phyloP scores from a whole-genome alignment of 2,797 vertebrate species.

The Cygnus olor region DNA sequence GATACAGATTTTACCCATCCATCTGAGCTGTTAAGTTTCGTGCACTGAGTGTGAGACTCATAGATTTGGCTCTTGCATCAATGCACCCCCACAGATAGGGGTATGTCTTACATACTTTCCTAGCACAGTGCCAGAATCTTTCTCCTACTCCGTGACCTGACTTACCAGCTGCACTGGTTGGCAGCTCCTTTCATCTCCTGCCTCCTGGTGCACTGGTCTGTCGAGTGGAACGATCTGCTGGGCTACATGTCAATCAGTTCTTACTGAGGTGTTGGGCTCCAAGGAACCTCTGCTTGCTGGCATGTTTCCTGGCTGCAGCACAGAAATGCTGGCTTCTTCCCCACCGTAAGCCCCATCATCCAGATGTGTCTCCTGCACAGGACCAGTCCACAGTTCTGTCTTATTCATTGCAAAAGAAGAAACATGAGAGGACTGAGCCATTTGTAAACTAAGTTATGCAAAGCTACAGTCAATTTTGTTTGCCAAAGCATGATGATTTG shows the following conservation, averaged over 20 bases:
- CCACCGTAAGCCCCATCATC: background rate
- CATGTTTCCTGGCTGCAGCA: background rate
- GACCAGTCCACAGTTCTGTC: background rate
- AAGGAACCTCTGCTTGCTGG: background rate
- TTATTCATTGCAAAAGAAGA: background rate
- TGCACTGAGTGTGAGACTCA: slow-evolving; percentile 66
- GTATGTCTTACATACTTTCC: slow-evolving; percentile 56
- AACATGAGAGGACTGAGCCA: background rate
- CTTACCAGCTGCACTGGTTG: slow-evolving; percentile 2
- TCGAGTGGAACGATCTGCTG: background rate
- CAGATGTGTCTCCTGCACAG: background rate
- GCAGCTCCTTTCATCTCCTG: background rate
- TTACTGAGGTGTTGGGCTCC: background rate
- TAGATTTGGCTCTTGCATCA: slow-evolving; percentile 58
- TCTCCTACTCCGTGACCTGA: slow-evolving; percentile 43
- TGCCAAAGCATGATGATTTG: slow-evolving; percentile 36
- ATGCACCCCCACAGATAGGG: slow-evolving; percentile 54
- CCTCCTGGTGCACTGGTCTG: background rate
- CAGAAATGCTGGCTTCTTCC: background rate
- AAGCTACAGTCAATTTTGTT: slow-evolving; percentile 35
- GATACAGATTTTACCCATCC: slow-evolving; percentile 61
- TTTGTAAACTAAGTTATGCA: slow-evolving; percentile 45
- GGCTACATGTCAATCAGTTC: background rate
- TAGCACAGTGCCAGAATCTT: slow-evolving; percentile 18
- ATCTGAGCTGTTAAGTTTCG: slow-evolving; percentile 71